These are phyloP conservation scores for Gila robusta DNA, from an alignment of 2,797 vertebrate species.

Conservation along the genomic window DNA sequence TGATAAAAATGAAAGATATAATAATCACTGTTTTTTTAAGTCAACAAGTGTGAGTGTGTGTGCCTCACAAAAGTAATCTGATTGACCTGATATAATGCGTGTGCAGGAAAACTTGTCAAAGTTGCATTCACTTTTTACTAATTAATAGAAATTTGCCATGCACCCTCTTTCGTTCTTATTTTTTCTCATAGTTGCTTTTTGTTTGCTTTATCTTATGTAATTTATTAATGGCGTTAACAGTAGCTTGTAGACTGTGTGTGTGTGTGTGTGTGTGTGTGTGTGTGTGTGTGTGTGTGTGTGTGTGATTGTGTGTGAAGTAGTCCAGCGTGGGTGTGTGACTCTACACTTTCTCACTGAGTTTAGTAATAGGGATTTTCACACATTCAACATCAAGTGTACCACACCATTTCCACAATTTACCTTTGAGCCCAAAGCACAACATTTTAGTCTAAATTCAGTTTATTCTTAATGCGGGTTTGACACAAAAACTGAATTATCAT, in stretches of 20 bases:
- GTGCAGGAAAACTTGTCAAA: neutral
- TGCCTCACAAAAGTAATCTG: neutral
- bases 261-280: neutral
- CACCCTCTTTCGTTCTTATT: neutral
- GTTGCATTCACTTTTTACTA: neutral
- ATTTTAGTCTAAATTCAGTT: conserved; percentile 37
- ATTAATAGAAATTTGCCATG: neutral
- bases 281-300: neutral
- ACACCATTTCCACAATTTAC: conserved; percentile 44
- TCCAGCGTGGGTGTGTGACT: conserved; percentile 54
- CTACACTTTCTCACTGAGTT: conserved; percentile 40
- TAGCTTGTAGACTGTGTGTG: neutral
- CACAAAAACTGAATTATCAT: conserved; percentile 27
- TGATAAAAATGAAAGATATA: neutral
- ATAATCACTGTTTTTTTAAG: neutral
- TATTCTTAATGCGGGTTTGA: conserved; percentile 39
- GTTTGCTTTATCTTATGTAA: neutral
- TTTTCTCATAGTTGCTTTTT: neutral
- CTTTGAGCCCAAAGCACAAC: conserved; percentile 43
- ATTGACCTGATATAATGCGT: neutral
- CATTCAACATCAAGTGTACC: conserved; percentile 49
- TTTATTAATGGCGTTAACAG: neutral
- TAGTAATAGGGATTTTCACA: conserved; percentile 56
- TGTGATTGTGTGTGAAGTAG: neutral
- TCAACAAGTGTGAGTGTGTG: neutral